Conservation (phyloP, 2,888 invertebrate species). For the Parochlus steinenii region DNA sequence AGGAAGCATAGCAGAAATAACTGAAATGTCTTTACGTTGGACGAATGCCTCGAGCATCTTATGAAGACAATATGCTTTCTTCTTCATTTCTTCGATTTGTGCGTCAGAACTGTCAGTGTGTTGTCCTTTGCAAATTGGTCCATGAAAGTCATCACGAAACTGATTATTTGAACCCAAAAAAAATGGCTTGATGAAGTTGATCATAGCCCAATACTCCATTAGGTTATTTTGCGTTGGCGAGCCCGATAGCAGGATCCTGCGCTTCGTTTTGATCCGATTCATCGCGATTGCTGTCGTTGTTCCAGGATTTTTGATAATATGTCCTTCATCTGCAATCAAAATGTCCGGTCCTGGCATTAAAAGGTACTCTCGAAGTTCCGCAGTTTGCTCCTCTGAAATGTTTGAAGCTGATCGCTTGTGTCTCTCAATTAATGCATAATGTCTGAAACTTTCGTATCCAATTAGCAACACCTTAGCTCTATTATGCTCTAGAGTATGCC, state of each 20-base stretch:
- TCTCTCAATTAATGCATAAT: too few species aligned
- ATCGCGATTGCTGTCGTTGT: slow-evolving; percentile 48
- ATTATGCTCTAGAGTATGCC: too few species aligned
- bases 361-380: too few species aligned
- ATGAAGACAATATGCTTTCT: too few species aligned
- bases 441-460: slow-evolving; percentile 65
- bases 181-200: slow-evolving; percentile 68
- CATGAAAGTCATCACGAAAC: slow-evolving; percentile 45
- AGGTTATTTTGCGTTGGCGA: slow-evolving; percentile 77
- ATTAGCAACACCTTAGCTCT: slow-evolving; percentile 50
- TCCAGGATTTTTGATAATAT: slow-evolving; percentile 59
- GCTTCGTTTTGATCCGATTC: slow-evolving; percentile 43
- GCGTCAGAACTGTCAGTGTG: too few species aligned
- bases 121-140: too few species aligned
- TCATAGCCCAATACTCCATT: slow-evolving; percentile 66
- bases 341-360: slow-evolving; percentile 55
- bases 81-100: too few species aligned
- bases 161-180: slow-evolving; percentile 59
- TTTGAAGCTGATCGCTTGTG: too few species aligned
- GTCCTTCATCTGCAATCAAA: slow-evolving; percentile 71
- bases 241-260: slow-evolving; percentile 64
- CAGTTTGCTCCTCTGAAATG: too few species aligned
- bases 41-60: too few species aligned
- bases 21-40: too few species aligned
- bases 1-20: too few species aligned